Conservation (phyloP, 2,113 vertebrate species). For the Corythaixoides concolor region DNA sequence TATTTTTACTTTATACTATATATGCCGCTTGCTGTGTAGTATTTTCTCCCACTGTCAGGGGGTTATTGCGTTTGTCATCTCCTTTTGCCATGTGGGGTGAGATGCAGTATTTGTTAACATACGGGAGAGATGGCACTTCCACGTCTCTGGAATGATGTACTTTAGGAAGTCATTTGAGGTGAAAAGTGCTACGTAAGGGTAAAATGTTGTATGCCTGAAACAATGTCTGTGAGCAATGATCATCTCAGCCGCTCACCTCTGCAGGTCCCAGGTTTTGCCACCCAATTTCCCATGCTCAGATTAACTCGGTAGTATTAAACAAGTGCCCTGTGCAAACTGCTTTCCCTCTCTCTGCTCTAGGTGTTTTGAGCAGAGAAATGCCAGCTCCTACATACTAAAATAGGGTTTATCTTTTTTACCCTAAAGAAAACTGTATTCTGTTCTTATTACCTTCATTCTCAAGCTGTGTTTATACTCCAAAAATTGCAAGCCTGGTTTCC, state of each 20-base stretch:
- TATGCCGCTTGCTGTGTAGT: neutral
- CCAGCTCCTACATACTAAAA: neutral
- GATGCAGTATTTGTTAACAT: neutral
- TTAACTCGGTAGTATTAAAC: neutral
- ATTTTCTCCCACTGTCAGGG: neutral
- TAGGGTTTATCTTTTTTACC: neutral
- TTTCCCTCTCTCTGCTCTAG: neutral
- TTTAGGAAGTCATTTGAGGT: conserved; percentile 16
- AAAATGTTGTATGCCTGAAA: neutral
- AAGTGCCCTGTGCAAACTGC: neutral
- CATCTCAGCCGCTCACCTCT: neutral
- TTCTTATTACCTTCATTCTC: neutral
- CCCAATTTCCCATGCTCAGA: conserved; percentile 8
- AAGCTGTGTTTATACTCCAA: conserved; percentile 3
- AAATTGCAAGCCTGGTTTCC: neutral
- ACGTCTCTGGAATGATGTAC: neutral
- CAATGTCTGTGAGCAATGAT: neutral
- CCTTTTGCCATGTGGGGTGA: neutral
- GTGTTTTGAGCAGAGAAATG: neutral
- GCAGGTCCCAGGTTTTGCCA: neutral
- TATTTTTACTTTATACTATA: neutral
- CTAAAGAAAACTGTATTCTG: neutral
- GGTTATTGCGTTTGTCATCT: conserved; percentile 22
- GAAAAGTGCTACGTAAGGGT: neutral
- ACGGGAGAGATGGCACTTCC: neutral